These are phyloP conservation scores for Paguma larvata DNA, from an alignment of 2,797 vertebrate species.

Conservation along the genomic window DNA sequence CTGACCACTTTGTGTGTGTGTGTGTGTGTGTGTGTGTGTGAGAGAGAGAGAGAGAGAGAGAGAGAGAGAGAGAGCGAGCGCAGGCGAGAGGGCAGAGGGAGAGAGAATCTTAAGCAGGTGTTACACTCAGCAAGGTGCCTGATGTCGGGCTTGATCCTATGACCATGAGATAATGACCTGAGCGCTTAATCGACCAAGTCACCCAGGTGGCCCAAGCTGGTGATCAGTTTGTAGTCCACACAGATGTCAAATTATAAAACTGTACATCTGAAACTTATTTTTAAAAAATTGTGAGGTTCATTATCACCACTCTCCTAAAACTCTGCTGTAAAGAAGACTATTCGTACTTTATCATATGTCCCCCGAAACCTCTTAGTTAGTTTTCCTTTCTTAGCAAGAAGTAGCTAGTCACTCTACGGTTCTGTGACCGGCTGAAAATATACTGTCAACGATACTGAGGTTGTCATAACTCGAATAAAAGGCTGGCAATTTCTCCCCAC, in stretches of 20 bases:
- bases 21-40: no score
- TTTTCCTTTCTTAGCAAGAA: neutral
- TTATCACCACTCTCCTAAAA: neutral
- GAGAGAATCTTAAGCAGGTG: no score
- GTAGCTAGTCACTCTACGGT: neutral
- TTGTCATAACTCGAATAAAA: neutral
- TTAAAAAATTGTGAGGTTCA: neutral
- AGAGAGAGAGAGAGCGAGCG: no score
- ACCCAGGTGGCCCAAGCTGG: neutral
- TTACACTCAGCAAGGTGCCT: no score
- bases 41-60: no score
- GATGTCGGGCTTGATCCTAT: no score
- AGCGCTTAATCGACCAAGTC: no score
- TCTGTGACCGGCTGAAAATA: neutral
- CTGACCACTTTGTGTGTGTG: neutral
- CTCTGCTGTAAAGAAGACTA: neutral
- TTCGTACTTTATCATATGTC: neutral
- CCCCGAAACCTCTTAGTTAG: slow-evolving; percentile 2
- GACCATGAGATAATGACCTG: no score
- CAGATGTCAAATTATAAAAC: neutral
- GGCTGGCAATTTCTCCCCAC: neutral
- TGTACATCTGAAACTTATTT: neutral
- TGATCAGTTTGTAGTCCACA: neutral
- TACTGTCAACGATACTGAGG: neutral
- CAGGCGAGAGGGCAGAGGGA: no score